phyloP scores from a whole-genome alignment of 2,113 vertebrate genomes.

The Dermatemys mawii region DNA sequence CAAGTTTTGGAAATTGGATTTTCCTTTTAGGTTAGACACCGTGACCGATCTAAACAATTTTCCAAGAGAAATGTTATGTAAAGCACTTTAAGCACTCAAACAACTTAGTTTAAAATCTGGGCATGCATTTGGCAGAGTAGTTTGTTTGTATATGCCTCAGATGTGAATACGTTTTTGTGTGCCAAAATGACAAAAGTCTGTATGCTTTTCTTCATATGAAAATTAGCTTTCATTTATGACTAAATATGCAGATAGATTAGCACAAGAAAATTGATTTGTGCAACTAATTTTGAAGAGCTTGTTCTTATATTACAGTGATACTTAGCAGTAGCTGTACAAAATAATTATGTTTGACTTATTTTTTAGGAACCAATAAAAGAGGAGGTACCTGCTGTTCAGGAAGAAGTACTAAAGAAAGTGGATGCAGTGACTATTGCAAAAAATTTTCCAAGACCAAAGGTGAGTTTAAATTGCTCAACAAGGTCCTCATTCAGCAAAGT shows the following conservation, averaged over 20 bases:
- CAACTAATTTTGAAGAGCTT: not conserved
- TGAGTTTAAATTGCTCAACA: not conserved
- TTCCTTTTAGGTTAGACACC: constrained; percentile 23
- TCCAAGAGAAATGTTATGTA: not conserved
- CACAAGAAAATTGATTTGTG: not conserved
- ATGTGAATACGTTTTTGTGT: not conserved
- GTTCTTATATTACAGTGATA: not conserved
- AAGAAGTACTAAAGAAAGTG: not conserved
- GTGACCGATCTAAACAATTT: not conserved
- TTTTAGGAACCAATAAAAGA: constrained; percentile 40
- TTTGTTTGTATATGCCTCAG: not conserved
- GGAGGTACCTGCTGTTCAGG: not conserved
- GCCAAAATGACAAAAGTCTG: not conserved
- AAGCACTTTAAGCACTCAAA: constrained; percentile 9
- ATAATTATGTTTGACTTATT: not conserved
- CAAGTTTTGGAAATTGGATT: constrained; percentile 42
- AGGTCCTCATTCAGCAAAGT: not conserved
- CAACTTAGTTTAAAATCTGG: not conserved
- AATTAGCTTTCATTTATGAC: not conserved
- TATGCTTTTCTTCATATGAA: not conserved
- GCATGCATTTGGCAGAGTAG: not conserved
- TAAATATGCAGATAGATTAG: not conserved
- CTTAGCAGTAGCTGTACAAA: not conserved
- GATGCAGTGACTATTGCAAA: not conserved
- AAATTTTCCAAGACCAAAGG: not conserved